Conservation (phyloP, 2,797 vertebrate species). For the Poecile montanus region DNA sequence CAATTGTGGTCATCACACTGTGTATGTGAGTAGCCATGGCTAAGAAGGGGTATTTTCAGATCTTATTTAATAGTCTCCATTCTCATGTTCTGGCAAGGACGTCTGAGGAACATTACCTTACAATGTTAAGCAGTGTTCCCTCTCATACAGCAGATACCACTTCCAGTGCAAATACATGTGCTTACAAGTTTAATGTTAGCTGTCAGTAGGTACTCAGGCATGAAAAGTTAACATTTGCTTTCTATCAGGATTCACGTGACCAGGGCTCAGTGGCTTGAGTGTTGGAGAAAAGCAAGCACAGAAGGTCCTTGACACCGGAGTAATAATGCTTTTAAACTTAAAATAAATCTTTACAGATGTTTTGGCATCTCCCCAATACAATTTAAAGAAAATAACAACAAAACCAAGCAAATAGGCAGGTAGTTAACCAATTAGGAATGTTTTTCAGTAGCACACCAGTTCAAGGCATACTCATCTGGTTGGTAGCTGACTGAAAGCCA, state of each 20-base stretch:
- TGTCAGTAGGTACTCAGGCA: slow-evolving; percentile 68
- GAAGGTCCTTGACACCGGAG: slow-evolving; percentile 37
- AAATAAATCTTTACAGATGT: slow-evolving; percentile 60
- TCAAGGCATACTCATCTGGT: background rate
- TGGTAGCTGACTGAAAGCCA: background rate
- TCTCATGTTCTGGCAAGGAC: slow-evolving; percentile 23
- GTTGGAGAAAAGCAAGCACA: slow-evolving; percentile 41
- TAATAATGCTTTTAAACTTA: slow-evolving; percentile 43
- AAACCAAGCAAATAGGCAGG: slow-evolving; percentile 25
- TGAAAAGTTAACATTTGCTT: slow-evolving; percentile 70
- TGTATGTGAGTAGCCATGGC: background rate
- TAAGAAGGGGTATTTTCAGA: background rate
- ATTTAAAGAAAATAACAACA: slow-evolving; percentile 43
- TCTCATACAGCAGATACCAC: slow-evolving; percentile 27
- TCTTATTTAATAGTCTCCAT: slow-evolving; percentile 1
- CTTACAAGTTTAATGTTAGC: slow-evolving; percentile 59
- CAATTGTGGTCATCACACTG: background rate
- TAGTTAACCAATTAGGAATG: slow-evolving; percentile 26
- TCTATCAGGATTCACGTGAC: slow-evolving; percentile 55
- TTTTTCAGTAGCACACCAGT: background rate
- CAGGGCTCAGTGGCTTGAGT: slow-evolving; percentile 43
- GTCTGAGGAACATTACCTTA: slow-evolving; percentile 47
- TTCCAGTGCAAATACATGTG: slow-evolving; percentile 52
- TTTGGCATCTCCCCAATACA: background rate
- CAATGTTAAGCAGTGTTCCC: slow-evolving; percentile 5